Base-by-base conservation (phyloP, 2,797 vertebrate species). In the Hipposideros larvatus region DNA sequence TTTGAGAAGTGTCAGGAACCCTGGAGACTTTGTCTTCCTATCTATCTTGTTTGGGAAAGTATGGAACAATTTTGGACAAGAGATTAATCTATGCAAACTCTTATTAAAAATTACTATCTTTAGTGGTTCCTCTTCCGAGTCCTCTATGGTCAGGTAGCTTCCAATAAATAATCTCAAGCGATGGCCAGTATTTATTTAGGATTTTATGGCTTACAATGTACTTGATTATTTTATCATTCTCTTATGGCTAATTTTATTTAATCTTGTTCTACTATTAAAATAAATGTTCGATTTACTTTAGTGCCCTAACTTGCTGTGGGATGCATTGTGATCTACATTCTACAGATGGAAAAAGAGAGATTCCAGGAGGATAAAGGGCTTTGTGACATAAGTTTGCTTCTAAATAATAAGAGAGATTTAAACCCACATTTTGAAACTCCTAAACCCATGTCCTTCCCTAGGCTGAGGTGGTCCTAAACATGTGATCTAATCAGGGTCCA, bases 101-200 rank as follows among this genome's bases (percentile, higher is more conserved):
- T 0, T 48, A 13, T 78, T 88, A 80, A 66, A 91, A 93, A 84
- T 7, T 11, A 0, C 43, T 41, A 1, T 92, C n/a, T 63, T 26
- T 57, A n/a, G 13, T 14, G 31, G n/a, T 48, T 68, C 51, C 41
- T 74, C 15, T 73, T 90, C 26, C 9, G 2, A 75, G 28, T 80
- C 57, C 87, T 93, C 7, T 89, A 87, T 96, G 28, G 10, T 91
- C 43, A 84, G 43, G 21, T 78, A 93, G 43, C 57, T 88, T 88
- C 80, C 2, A 0, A 16, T 78, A 78, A 77, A 63, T 82, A 51
- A 21, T 84, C 48, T 92, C 48, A 66, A 91, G 37, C 46, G 31
- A 68, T 68, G 59, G 41, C 15, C 13, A 53, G 15, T 91, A 82
- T 66, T 94, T 93, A 84, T 73, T 93, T 73, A 86, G 31, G 37